Conservation (phyloP, 2,113 vertebrate species). For the Galemys pyrenaicus region DNA sequence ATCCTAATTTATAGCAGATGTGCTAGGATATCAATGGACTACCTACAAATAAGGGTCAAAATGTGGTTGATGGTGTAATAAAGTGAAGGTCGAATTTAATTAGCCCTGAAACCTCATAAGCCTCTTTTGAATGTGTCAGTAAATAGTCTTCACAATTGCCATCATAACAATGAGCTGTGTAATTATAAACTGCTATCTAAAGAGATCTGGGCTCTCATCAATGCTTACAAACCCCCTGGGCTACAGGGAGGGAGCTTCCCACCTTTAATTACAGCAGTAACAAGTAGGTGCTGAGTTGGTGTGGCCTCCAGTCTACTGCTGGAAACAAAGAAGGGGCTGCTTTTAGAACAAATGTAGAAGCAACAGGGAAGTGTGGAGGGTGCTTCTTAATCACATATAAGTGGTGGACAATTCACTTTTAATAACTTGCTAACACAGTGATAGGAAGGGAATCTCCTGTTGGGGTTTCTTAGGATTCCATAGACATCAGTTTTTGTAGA, state of each 20-base stretch:
- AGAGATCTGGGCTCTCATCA: constrained; percentile 49
- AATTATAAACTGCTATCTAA: constrained; percentile 16
- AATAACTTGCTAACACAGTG: background rate
- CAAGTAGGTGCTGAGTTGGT: background rate
- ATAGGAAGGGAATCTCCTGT: background rate
- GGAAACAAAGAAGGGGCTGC: background rate
- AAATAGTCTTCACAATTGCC: constrained; percentile 60
- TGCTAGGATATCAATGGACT: constrained; percentile 29
- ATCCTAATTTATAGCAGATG: background rate
- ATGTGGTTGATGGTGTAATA: constrained; percentile 41
- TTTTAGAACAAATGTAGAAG: background rate
- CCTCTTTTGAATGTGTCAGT: constrained; percentile 47
- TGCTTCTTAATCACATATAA: background rate
- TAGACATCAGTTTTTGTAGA: constrained; percentile 38
- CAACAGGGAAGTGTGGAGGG: background rate
- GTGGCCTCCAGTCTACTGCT: background rate
- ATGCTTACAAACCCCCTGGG: background rate
- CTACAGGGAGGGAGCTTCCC: background rate
- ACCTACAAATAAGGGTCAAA: constrained; percentile 19
- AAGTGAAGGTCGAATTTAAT: constrained; percentile 67
- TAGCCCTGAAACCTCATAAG: constrained; percentile 57
- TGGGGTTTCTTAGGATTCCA: background rate
- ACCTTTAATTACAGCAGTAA: background rate
- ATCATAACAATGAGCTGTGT: constrained; percentile 48
- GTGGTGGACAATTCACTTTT: background rate